phyloP scores from a whole-genome alignment of 2,113 vertebrate genomes.

The Heterotis niloticus region DNA sequence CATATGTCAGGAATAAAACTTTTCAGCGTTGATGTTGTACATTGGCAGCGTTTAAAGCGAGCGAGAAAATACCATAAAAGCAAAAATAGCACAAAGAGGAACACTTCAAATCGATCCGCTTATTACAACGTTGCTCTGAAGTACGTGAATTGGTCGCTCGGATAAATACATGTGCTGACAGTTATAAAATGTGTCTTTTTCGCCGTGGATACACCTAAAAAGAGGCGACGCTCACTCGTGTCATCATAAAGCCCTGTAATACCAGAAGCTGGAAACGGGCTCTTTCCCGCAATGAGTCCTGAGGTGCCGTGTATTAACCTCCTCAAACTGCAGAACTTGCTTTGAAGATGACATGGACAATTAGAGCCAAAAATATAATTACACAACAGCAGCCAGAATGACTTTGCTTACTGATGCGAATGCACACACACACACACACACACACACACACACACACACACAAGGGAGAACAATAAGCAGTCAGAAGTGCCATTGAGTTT shows the following conservation, averaged over 20 bases:
- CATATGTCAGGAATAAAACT: background rate
- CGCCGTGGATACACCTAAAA: background rate
- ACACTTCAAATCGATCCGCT: background rate
- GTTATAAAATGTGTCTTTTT: background rate
- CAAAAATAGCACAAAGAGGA: background rate
- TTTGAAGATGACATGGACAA: background rate
- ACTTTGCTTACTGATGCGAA: background rate
- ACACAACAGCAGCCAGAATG: background rate
- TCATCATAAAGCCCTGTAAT: background rate
- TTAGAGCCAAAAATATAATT: background rate
- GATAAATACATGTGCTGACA: background rate
- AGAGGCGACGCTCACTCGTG: background rate
- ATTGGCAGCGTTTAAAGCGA: background rate
- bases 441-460: background rate
- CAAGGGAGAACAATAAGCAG: background rate
- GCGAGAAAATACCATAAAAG: background rate
- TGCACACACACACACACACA: background rate
- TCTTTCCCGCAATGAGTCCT: background rate
- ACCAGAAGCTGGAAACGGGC: background rate
- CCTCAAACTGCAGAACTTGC: background rate
- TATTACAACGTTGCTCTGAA: background rate
- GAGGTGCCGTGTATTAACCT: background rate
- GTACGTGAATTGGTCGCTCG: background rate
- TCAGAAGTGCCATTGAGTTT: background rate
- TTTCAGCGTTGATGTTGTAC: background rate